A percentile compares a stretch with the other conserved stretches of the same genome.
These are phyloP conservation scores for Spatula clypeata DNA, from an alignment of 2,797 vertebrate genomes.

Conservation along the genomic window DNA sequence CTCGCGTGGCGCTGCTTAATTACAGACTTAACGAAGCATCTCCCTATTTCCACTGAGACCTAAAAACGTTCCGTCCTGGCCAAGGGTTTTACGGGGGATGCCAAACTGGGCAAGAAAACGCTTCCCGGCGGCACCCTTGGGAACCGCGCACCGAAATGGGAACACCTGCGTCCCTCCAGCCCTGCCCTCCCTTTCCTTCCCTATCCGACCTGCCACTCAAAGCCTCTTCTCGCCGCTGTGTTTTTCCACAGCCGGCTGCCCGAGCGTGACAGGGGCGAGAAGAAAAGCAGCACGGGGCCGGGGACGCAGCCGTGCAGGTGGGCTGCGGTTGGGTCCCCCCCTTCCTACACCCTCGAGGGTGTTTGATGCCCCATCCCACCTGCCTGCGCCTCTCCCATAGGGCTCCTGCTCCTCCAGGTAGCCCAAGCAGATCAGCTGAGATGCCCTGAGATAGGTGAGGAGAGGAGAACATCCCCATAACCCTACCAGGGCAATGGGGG, in stretches of 20 bases:
- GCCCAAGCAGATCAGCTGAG: fast-evolving
- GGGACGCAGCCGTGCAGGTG: neutral
- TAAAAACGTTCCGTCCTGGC: constrained; percentile 12
- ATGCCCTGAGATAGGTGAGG: neutral
- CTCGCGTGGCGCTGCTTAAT: neutral
- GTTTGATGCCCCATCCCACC: neutral
- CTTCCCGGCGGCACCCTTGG: neutral
- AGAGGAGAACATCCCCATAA: neutral
- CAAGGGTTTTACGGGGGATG: neutral
- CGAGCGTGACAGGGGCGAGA: neutral
- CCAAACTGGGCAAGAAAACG: constrained; percentile 2
- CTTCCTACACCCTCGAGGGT: too few species aligned
- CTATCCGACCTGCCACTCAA: neutral
- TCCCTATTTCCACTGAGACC: neutral
- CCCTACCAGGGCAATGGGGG: neutral
- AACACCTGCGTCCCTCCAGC: constrained; percentile 37
- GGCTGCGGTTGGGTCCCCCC: neutral
- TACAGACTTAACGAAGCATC: neutral
- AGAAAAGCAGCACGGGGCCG: fast-evolving
- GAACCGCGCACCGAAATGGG: constrained; percentile 38
- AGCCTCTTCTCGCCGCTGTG: constrained; percentile 15
- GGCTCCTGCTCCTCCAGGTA: neutral
- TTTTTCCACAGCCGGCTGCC: constrained; percentile 56
- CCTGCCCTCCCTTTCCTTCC: constrained; percentile 34
- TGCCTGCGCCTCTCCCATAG: neutral